Percentiles rank a stretch among this genome's conserved stretches.
Evolutionary conservation across 2,113 vertebrate genomes (phyloP).

Genomic region (Halichoerus grypus): DNA sequence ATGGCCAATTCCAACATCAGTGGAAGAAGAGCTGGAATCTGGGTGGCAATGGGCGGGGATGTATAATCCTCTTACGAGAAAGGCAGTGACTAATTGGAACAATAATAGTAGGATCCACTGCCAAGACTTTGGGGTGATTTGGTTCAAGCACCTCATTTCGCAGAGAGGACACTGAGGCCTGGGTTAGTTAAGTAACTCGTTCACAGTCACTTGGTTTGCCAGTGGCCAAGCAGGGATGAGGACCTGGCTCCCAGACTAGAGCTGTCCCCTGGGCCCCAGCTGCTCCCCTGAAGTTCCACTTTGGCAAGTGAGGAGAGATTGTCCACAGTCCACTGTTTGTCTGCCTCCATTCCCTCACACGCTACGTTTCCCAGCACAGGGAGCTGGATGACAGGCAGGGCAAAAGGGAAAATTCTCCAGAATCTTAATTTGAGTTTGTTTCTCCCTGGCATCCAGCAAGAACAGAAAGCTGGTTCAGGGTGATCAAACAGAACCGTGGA

Average conservation of each 20-base stretch:
- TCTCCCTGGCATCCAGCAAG: not conserved
- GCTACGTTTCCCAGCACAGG: not conserved
- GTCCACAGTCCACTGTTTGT: not conserved
- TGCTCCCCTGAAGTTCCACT: not conserved
- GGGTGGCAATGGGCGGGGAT: not conserved
- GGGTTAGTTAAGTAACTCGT: not conserved
- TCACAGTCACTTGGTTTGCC: not conserved
- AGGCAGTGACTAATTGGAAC: not conserved
- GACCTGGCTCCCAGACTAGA: not conserved
- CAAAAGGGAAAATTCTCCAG: not conserved
- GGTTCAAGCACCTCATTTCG: not conserved
- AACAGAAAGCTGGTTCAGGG: not conserved
- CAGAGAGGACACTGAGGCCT: not conserved
- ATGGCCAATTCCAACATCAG: not conserved
- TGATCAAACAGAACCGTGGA: not conserved
- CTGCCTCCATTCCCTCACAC: not conserved
- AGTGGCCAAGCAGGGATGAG: not conserved
- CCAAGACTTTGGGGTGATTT: not conserved
- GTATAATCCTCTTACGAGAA: not conserved
- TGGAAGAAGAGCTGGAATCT: not conserved
- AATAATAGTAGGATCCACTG: not conserved
- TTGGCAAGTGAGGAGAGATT: not conserved
- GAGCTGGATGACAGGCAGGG: not conserved
- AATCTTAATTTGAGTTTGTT: not conserved
- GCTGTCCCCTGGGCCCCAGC: not conserved